phyloP scores from a whole-genome alignment of 2,113 vertebrate species.

The Urocynchramus pylzowi region DNA sequence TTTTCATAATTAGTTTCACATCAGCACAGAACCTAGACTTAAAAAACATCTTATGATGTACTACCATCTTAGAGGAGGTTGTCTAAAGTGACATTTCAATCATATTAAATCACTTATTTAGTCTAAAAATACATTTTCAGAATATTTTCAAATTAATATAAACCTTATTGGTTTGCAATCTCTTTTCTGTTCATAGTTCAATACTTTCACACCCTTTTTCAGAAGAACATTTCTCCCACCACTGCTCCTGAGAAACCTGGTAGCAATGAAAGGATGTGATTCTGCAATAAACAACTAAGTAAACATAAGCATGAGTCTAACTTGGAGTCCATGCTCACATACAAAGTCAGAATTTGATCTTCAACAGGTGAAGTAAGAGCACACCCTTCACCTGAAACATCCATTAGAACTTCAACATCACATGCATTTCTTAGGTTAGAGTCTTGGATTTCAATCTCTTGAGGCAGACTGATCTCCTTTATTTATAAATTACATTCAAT shows the following conservation, averaged over 20 bases:
- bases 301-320: not conserved
- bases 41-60: not conserved
- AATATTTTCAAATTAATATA: not conserved
- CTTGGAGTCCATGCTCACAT: not conserved
- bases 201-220: not conserved
- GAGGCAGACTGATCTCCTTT: not conserved
- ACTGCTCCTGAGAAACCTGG: not conserved
- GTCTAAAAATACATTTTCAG: not conserved
- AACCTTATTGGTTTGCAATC: not conserved
- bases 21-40: not conserved
- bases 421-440: fast-evolving
- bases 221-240: not conserved
- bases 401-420: not conserved
- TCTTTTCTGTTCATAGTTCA: not conserved
- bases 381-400: not conserved
- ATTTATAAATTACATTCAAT: not conserved
- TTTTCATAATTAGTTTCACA: not conserved
- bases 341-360: not conserved
- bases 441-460: not conserved
- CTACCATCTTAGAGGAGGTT: not conserved
- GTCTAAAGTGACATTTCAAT: not conserved
- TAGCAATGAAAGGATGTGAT: not conserved
- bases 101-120: not conserved
- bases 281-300: not conserved
- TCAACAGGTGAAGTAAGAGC: not conserved